A percentile compares a stretch with the other conserved stretches of the same genome.
Conservation (phyloP, 2,113 vertebrate genomes). For the Salvator merianae region DNA sequence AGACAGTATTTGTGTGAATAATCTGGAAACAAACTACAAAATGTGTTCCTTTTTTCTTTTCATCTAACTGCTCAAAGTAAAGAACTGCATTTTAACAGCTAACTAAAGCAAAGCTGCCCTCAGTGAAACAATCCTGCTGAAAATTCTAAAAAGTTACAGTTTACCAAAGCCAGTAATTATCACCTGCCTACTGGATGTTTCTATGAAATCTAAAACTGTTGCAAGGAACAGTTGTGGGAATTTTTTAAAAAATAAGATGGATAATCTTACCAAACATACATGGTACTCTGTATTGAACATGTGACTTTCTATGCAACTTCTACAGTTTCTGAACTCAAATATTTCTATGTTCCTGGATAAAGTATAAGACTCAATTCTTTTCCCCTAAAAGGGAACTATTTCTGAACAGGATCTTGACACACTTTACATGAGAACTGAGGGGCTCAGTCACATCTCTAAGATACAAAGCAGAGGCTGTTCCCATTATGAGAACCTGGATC, state of each 20-base stretch:
- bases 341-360: slow-evolving; percentile 10
- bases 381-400: neutral
- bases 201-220: neutral
- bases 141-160: too few relatives aligned
- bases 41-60: neutral
- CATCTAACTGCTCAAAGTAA: neutral
- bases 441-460: neutral
- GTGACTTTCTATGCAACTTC: neutral
- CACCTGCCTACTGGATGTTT: neutral
- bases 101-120: neutral
- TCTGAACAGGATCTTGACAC: neutral
- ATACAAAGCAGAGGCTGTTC: neutral
- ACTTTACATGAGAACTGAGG: neutral
- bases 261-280: neutral
- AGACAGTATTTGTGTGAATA: neutral
- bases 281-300: neutral
- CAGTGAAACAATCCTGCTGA: too few relatives aligned
- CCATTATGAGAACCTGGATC: neutral
- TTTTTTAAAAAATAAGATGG: neutral
- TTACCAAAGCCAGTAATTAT: neutral
- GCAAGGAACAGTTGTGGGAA: neutral
- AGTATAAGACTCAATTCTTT: neutral
- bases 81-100: neutral
- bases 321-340: neutral
- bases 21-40: neutral